These are phyloP conservation scores for Acipenser transmontanus DNA, from an alignment of 2,797 vertebrate species.

Conservation along the genomic window DNA sequence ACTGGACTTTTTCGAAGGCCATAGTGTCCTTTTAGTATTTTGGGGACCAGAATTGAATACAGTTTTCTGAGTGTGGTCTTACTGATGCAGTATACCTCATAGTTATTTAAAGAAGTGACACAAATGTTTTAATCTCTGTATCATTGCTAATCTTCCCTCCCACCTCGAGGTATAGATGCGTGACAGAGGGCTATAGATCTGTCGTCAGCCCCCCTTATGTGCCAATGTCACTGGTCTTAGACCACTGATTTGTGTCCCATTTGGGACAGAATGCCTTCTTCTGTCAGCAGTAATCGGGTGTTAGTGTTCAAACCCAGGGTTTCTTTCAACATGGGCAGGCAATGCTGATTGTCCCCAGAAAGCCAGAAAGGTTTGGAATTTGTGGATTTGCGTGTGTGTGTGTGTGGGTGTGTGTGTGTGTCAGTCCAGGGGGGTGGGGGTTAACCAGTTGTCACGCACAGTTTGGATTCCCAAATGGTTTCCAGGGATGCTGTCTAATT, in stretches of 20 bases:
- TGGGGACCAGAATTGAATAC: too few species aligned
- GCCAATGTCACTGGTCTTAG: slow-evolving; percentile 28
- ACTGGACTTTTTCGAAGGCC: too few species aligned
- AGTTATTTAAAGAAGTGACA: too few species aligned
- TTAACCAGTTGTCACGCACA: neutral
- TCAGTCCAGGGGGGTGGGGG: neutral
- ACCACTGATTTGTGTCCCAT: slow-evolving; percentile 3
- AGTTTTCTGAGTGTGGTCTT: too few species aligned
- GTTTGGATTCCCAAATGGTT: too few species aligned
- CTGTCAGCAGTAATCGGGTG: slow-evolving; percentile 12
- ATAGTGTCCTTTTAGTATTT: too few species aligned
- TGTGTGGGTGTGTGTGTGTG: slow-evolving; percentile 11
- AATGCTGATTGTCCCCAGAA: neutral
- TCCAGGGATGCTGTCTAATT: too few species aligned
- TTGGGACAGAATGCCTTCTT: slow-evolving; percentile 15
- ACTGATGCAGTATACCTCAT: too few species aligned
- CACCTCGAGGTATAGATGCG: slow-evolving; percentile 11
- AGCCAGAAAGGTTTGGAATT: neutral
- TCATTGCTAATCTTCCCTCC: too few species aligned
- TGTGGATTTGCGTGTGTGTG: slow-evolving; percentile 4
- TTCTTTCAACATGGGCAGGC: slow-evolving; percentile 10
- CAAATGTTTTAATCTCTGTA: too few species aligned
- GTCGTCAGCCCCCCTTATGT: slow-evolving; percentile 21
- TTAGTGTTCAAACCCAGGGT: slow-evolving; percentile 13
- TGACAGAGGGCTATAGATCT: slow-evolving; percentile 32